Evolutionary conservation across 2,888 invertebrate species (phyloP).

Genomic region (Agrochola circellaris): DNA sequence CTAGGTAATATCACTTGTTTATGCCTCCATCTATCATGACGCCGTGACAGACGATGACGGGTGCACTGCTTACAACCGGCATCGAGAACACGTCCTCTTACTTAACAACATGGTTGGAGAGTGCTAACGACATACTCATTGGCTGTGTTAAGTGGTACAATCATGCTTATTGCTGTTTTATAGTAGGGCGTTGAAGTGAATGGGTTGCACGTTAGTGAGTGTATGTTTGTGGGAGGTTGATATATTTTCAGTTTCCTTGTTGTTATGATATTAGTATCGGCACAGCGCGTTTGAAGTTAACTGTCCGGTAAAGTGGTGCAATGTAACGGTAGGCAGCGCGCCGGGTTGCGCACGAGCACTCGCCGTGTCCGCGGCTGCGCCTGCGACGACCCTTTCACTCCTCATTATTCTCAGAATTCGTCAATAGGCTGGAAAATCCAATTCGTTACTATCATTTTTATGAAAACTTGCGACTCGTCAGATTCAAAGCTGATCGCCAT

Average conservation of each 20-base stretch:
- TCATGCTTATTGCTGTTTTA: conserved; percentile 68
- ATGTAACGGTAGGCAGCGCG: conserved; percentile 82
- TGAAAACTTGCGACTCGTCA: conserved; percentile 2
- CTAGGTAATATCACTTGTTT: conserved; percentile 80
- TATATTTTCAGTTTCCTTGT: conserved; percentile 45
- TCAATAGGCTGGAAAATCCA: conserved; percentile 77
- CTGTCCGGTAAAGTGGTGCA: conserved; percentile 83
- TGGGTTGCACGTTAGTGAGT: conserved; percentile 32
- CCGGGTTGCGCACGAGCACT: conserved; percentile 80
- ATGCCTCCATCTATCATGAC: conserved; percentile 81
- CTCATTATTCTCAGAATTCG: conserved; percentile 73
- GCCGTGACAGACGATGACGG: conserved; percentile 78
- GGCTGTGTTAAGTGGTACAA: conserved; percentile 73
- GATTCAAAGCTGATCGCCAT: conserved; percentile 5
- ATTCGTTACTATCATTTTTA: conserved; percentile 73
- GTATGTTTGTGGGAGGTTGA: conserved; percentile 25
- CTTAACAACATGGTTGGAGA: conserved; percentile 76
- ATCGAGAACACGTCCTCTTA: conserved; percentile 77
- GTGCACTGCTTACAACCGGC: conserved; percentile 74
- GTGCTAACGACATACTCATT: conserved; percentile 79
- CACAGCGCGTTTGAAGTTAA: conserved; percentile 73
- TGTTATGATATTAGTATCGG: conserved; percentile 55
- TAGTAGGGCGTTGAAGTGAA: conserved; percentile 55
- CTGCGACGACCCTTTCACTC: conserved; percentile 67
- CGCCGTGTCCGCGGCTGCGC: conserved; percentile 50